A percentile compares a stretch with the other conserved stretches of the same genome.
Conservation (phyloP, 2,888 invertebrate genomes). For the Cistogaster globosa region DNA sequence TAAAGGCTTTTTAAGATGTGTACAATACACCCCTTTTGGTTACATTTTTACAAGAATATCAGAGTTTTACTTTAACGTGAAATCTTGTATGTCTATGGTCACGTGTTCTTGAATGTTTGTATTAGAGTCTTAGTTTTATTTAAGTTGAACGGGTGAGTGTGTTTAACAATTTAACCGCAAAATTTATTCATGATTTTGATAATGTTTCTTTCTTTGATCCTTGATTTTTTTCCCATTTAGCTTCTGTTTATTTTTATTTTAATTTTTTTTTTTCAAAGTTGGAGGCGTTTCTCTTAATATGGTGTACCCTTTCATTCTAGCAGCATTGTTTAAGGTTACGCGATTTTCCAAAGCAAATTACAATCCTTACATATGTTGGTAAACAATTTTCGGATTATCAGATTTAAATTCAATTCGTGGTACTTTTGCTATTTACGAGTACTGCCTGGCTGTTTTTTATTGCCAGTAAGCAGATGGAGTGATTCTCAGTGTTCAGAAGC, state of each 20-base stretch:
- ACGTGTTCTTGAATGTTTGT: slow-evolving; percentile 75
- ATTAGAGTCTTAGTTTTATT: slow-evolving; percentile 33
- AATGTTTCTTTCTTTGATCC: slow-evolving; percentile 62
- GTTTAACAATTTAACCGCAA: slow-evolving; percentile 80
- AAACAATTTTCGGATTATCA: slow-evolving; percentile 73
- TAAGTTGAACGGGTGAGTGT: slow-evolving; percentile 34
- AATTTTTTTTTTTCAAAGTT: slow-evolving; percentile 47
- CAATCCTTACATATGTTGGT: slow-evolving; percentile 70
- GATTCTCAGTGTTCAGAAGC: slow-evolving; percentile 50
- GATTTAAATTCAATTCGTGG: slow-evolving; percentile 70
- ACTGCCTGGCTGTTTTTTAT: neutral
- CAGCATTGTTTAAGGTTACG: slow-evolving; percentile 57
- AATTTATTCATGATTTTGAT: slow-evolving; percentile 79
- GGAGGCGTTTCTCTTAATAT: slow-evolving; percentile 59
- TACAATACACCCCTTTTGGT: slow-evolving; percentile 47
- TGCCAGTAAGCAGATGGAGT: slow-evolving; percentile 58
- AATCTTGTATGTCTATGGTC: slow-evolving; percentile 43
- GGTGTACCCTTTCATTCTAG: slow-evolving; percentile 33
- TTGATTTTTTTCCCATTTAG: slow-evolving; percentile 62
- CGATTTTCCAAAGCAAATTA: slow-evolving; percentile 66
- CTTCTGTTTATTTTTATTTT: slow-evolving; percentile 61
- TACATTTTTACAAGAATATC: neutral
- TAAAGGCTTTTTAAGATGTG: slow-evolving; percentile 76
- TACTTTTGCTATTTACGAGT: slow-evolving; percentile 20
- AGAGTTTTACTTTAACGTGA: slow-evolving; percentile 24